Evolutionary conservation across 2,113 vertebrate species (phyloP).

Genomic region (Excalfactoria chinensis): DNA sequence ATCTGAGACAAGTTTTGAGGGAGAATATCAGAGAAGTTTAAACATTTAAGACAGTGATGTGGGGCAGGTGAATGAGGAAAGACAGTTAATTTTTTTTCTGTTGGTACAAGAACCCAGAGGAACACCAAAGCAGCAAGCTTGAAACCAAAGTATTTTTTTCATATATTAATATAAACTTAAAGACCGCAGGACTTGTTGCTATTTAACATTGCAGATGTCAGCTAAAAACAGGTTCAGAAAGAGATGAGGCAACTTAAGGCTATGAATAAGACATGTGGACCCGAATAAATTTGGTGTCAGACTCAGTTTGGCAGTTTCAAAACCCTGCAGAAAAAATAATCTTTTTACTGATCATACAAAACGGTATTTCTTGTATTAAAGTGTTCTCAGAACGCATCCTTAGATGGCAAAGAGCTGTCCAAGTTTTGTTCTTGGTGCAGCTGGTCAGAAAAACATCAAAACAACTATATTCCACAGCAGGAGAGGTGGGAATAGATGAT

Average conservation of each 20-base stretch:
- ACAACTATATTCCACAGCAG: neutral
- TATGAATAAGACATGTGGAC: neutral
- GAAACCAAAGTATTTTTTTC: neutral
- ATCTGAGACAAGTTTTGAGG: neutral
- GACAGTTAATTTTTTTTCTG: neutral
- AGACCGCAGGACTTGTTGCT: neutral
- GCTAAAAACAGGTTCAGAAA: neutral
- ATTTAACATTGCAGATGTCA: neutral
- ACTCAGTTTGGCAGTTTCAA: neutral
- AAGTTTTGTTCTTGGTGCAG: neutral
- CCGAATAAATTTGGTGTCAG: neutral
- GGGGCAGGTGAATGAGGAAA: neutral
- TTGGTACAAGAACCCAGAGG: neutral
- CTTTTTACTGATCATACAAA: neutral
- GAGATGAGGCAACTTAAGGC: neutral
- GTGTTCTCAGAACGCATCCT: neutral
- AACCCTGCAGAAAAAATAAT: neutral
- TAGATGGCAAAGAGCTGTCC: slow-evolving; percentile 7
- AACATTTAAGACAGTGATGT: neutral
- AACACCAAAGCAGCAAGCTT: neutral
- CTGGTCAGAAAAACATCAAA: neutral
- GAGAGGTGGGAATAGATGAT: too few relatives aligned
- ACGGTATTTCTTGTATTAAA: neutral
- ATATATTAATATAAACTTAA: neutral
- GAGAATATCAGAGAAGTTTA: neutral